Percentiles rank a stretch among this genome's conserved stretches.
phyloP scores from a whole-genome alignment of 2,888 invertebrate species.

The Drosophila imparisetae region DNA sequence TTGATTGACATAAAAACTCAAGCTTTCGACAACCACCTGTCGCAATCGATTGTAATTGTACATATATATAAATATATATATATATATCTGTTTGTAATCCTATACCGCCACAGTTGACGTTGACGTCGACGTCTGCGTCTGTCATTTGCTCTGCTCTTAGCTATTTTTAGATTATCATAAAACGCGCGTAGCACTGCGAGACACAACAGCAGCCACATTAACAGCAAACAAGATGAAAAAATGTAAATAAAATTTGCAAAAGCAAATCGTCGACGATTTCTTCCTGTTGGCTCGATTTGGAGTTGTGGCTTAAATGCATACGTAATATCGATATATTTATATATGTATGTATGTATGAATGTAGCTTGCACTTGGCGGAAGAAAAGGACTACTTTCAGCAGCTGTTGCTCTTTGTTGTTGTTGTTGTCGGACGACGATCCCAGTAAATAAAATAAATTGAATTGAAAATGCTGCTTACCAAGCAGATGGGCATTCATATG shows the following conservation, averaged over 20 bases:
- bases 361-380: conserved; percentile 42
- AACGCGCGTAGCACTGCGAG: conserved; percentile 41
- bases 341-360: background rate
- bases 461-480: conserved; percentile 11
- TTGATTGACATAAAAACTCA: background rate
- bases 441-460: conserved; percentile 24
- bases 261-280: conserved; percentile 15
- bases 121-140: conserved; percentile 11
- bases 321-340: background rate
- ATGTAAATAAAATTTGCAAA: conserved; percentile 33
- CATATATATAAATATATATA: background rate
- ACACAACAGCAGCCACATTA: conserved; percentile 34
- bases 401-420: conserved; percentile 24
- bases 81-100: conserved; percentile 33
- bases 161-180: conserved; percentile 56
- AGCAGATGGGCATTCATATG: conserved; percentile 29
- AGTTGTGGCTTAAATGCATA: background rate
- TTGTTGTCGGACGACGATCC: conserved; percentile 12
- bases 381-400: conserved; percentile 47
- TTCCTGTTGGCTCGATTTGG: conserved; percentile 34
- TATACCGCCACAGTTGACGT: conserved; percentile 34
- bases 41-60: conserved; percentile 4
- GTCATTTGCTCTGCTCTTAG: conserved; percentile 55
- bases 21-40: conserved; percentile 39
- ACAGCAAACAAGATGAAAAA: conserved; percentile 20